These are phyloP conservation scores for Acrocephalus kingi DNA, from an alignment of 2,113 vertebrate species.

Conservation along the genomic window DNA sequence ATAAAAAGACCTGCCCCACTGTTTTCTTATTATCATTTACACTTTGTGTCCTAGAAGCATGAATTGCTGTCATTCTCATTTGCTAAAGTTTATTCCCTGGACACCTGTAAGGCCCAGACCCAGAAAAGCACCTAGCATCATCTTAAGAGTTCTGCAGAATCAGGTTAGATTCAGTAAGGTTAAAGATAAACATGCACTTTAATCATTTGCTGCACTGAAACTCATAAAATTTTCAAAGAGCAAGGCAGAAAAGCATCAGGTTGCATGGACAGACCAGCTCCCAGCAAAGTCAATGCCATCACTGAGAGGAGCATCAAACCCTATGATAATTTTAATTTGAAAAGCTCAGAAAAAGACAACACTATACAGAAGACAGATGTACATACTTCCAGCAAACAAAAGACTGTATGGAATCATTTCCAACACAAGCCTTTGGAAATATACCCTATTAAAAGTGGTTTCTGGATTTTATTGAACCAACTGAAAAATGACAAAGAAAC, in stretches of 20 bases:
- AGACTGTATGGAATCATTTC: background rate
- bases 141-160: background rate
- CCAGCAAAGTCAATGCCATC: background rate
- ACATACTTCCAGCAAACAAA: background rate
- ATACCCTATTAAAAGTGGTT: background rate
- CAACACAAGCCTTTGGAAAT: background rate
- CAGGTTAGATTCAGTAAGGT: background rate
- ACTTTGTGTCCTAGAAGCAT: background rate
- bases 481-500: background rate
- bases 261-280: conserved; percentile 12
- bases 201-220: background rate
- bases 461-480: background rate
- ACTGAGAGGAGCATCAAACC: background rate
- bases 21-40: background rate
- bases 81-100: background rate
- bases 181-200: background rate
- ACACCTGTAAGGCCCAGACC: background rate
- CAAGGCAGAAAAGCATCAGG: conserved; percentile 5
- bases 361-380: background rate
- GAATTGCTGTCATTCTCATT: background rate
- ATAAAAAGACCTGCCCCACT: background rate
- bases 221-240: background rate
- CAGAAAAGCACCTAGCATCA: background rate
- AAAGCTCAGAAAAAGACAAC: background rate
- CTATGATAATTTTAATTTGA: background rate